Conservation (phyloP, 2,797 vertebrate genomes). For the Cyprinodon diabolis region DNA sequence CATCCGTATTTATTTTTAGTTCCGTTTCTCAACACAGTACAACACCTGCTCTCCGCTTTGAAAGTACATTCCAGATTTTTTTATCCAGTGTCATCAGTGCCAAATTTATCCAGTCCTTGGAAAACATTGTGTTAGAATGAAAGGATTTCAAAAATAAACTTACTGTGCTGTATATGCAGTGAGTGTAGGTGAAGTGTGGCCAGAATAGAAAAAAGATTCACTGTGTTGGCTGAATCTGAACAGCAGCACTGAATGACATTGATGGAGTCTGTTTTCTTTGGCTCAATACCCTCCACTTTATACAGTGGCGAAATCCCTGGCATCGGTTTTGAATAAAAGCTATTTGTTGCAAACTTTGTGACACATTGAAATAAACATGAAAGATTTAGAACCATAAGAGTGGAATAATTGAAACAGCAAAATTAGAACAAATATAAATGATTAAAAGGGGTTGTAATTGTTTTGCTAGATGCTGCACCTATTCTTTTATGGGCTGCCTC, state of each 20-base stretch:
- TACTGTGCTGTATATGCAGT: conserved; percentile 47
- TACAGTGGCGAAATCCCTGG: conserved; percentile 12
- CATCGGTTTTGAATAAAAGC: conserved; percentile 6
- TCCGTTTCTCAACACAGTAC: neutral
- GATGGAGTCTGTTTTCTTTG: conserved; percentile 24
- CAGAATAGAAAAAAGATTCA: conserved; percentile 44
- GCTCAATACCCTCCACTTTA: neutral
- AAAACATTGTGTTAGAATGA: conserved; percentile 5
- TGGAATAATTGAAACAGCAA: neutral
- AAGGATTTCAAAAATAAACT: conserved; percentile 21
- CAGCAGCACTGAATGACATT: conserved; percentile 31
- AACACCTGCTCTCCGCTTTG: neutral
- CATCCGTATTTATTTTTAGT: neutral
- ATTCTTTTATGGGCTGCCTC: conserved; percentile 88
- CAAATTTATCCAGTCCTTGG: conserved; percentile 6
- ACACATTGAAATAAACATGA: neutral
- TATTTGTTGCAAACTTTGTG: neutral
- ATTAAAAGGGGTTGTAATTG: neutral
- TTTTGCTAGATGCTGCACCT: conserved; percentile 86
- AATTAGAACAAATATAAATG: neutral
- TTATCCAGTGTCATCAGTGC: neutral
- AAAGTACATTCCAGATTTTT: neutral
- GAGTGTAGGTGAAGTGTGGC: conserved; percentile 27
- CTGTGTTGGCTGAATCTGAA: conserved; percentile 50
- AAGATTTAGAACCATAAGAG: neutral